phyloP scores from a whole-genome alignment of 2,113 vertebrate genomes.

The human (Homo sapiens) region GRCh38 chr13:59571001-59571500 shows the following conservation, averaged over 20 bases:
- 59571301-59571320: constrained; percentile 22
- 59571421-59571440: neutral
- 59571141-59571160: constrained; percentile 15
- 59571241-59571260: constrained; percentile 63
- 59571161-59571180: constrained; percentile 59
- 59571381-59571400: neutral
- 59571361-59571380: neutral
- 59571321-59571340: neutral
- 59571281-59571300: constrained; percentile 39
- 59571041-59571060: neutral
- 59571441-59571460: neutral
- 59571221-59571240: constrained; percentile 69
- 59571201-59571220: constrained; percentile 68
- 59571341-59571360: neutral
- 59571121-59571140: constrained; percentile 18
- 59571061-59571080: neutral
- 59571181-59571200: constrained; percentile 71
- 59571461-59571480: neutral
- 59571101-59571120: neutral
- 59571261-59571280: constrained; percentile 57
- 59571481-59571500: neutral
- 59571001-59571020: neutral
- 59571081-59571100: neutral
- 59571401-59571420: too few species aligned
- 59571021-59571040: neutral